Evolutionary conservation across 2,888 invertebrate species (phyloP).

Genomic region (Caenorhabditis angaria): DNA sequence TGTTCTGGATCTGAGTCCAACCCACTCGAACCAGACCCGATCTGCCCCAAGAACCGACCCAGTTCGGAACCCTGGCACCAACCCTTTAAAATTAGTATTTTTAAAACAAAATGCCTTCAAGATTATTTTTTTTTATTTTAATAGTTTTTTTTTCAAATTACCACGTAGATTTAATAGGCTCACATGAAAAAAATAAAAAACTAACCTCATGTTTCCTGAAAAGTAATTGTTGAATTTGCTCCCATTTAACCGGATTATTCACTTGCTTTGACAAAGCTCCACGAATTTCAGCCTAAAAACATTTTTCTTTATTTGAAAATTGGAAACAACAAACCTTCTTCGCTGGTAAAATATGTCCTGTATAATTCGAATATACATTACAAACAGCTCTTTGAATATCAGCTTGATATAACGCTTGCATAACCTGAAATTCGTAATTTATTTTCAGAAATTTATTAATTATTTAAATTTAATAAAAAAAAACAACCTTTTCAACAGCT

Average conservation of each 20-base stretch:
- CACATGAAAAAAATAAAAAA: too few relatives aligned
- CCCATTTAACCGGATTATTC: constrained; percentile 68
- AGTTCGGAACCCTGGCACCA: too few relatives aligned
- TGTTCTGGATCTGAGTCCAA: too few relatives aligned
- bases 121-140: too few relatives aligned
- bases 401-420: constrained; percentile 40
- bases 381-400: constrained; percentile 48
- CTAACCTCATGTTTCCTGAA: constrained; percentile 65
- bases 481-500: constrained; percentile 51
- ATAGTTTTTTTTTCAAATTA: too few relatives aligned
- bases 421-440: constrained; percentile 19
- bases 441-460: background rate
- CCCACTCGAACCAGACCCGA: too few relatives aligned
- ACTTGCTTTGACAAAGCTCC: constrained; percentile 61
- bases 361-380: constrained; percentile 70
- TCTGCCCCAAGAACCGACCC: too few relatives aligned
- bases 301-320: too few relatives aligned
- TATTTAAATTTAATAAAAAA: background rate
- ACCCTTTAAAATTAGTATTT: too few relatives aligned
- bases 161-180: too few relatives aligned
- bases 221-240: constrained; percentile 69
- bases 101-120: too few relatives aligned
- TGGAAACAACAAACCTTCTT: constrained; percentile 38
- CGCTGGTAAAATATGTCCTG: constrained; percentile 59
- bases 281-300: constrained; percentile 54